Base-by-base conservation (phyloP, 2,797 vertebrate genomes). In the Centropyge bicolor region DNA sequence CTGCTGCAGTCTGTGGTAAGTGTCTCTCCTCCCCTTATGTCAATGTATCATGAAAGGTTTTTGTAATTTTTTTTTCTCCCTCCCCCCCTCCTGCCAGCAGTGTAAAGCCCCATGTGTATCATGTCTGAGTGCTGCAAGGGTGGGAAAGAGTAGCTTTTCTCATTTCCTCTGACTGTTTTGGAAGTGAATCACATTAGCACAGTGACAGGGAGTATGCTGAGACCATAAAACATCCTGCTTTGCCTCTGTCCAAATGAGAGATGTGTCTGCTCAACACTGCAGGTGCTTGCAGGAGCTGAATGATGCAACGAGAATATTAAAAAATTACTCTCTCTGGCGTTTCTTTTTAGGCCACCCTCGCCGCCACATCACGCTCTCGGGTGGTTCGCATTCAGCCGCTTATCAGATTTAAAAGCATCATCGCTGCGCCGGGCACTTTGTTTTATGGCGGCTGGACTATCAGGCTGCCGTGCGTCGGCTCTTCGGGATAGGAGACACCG, bases 101-200 rank as follows among this genome's bases (percentile, higher is more conserved):
- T 81, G 85, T 80, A 87, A 91, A 89, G 82, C 88, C 90, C 88
- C 83, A 61, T 86, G 92, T 89, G 89, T 88, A 91, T 90, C 85
- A 70, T 88, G 87, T 91, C 83, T 92, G 88, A 89, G 87, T 79
- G 88, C 92, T 90, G 89, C 82, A 74, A 91, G 85, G 86, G 88
- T 83, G 86, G 87, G 67, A 89, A 93, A 85, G 85, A 92, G 89
- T 87, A 67, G 87, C 82, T 88, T 90, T 92, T 92, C 90, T 93
- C 90, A 92, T 94, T 93, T 92, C 86, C 86, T 91, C 85, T 84
- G 81, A 89, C 92, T 92, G 91, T 93, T 93, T 92, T 92, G 91
- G 90, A 91, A 88, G 88, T 88, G 91, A 92, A 93, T 90, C 90
- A 90, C 93, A 94, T 93, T 93, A 94, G 89, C 88, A 78, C 89